Evolutionary conservation across 2,113 vertebrate genomes (phyloP).

Genomic region (Saguinus midas): DNA sequence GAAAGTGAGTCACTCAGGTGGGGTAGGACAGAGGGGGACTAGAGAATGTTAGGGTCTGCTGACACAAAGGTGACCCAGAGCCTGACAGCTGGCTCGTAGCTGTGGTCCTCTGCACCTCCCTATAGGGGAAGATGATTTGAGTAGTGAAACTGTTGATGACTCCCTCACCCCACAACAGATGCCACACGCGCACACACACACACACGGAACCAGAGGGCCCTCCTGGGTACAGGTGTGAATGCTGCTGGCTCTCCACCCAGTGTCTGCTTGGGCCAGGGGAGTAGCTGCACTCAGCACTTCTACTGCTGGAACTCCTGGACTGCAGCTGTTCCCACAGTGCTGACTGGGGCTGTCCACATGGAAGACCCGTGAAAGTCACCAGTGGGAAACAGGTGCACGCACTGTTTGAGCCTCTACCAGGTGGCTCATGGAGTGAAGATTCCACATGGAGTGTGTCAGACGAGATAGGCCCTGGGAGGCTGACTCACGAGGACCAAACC

Average conservation of each 20-base stretch:
- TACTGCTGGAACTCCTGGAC: neutral
- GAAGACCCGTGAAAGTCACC: neutral
- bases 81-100: no score
- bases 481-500: neutral
- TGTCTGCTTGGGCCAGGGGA: neutral
- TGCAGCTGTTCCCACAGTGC: rapidly evolving
- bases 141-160: neutral
- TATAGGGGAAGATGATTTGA: neutral
- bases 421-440: neutral
- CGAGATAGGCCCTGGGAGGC: neutral
- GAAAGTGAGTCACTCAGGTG: neutral
- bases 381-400: neutral
- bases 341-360: neutral
- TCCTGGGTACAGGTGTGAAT: neutral
- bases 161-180: no score
- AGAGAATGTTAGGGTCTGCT: no score
- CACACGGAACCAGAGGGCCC: no score
- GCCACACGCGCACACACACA: no score
- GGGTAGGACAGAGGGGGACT: neutral
- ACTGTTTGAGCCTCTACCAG: neutral
- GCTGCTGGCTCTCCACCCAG: neutral
- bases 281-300: neutral
- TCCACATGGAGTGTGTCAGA: neutral
- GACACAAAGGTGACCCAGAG: neutral
- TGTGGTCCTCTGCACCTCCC: neutral